phyloP scores from a whole-genome alignment of 2,888 invertebrate genomes.

The Campoplex nolae region DNA sequence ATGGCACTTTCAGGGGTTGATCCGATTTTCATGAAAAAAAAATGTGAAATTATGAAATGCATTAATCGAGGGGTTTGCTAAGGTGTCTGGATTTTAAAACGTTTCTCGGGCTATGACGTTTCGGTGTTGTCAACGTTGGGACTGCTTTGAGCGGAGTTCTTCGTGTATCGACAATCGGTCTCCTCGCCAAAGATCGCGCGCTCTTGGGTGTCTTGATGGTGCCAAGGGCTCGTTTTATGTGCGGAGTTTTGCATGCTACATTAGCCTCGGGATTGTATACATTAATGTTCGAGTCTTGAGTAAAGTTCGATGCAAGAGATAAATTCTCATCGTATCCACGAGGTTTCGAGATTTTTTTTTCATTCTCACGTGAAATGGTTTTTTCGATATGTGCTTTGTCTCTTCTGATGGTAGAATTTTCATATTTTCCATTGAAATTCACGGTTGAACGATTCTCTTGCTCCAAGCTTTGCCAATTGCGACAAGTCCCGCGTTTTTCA shows the following conservation, averaged over 20 bases:
- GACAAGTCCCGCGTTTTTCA: constrained; percentile 67
- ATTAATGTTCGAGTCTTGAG: constrained; percentile 71
- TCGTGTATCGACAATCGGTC: constrained; percentile 84
- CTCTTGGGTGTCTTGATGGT: constrained; percentile 86
- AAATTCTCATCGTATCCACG: constrained; percentile 28
- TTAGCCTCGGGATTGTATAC: constrained; percentile 74
- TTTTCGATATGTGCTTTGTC: constrained; percentile 16
- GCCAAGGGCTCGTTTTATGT: constrained; percentile 87
- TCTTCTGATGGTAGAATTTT: constrained; percentile 13
- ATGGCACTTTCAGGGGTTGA: constrained; percentile 60
- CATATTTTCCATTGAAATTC: constrained; percentile 19
- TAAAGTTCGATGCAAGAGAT: constrained; percentile 56
- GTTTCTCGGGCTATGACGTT: constrained; percentile 80
- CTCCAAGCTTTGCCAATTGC: constrained; percentile 59
- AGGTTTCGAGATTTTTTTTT: constrained; percentile 60
- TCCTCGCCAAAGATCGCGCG: constrained; percentile 85
- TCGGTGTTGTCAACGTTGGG: constrained; percentile 77
- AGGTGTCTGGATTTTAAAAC: constrained; percentile 77
- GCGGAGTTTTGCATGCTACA: constrained; percentile 84
- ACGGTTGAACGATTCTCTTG: constrained; percentile 61
- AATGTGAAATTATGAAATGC: not conserved
- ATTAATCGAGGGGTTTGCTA: constrained; percentile 72
- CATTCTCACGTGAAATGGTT: constrained; percentile 56
- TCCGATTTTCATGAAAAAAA: constrained; percentile 28
- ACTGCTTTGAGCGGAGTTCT: constrained; percentile 87